Conservation (phyloP, 2,113 vertebrate genomes). For the Microtus pennsylvanicus region DNA sequence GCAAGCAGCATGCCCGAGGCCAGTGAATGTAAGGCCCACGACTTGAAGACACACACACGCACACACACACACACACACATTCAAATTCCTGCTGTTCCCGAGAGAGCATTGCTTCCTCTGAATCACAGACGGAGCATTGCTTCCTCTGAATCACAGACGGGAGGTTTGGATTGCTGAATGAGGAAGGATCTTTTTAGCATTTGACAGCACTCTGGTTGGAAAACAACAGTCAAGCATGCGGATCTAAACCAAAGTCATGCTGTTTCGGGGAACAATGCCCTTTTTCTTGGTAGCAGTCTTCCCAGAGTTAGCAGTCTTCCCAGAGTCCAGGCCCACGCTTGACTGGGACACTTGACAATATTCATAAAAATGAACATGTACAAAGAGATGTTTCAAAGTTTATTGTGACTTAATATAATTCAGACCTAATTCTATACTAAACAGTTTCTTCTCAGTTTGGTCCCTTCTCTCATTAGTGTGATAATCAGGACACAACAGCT, state of each 20-base stretch:
- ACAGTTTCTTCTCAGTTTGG: neutral
- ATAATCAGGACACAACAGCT: neutral
- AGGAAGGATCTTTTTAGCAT: neutral
- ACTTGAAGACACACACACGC: neutral
- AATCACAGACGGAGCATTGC: neutral
- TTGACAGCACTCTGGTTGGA: neutral
- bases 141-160: neutral
- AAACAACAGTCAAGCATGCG: neutral
- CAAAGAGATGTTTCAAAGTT: neutral
- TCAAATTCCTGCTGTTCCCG: neutral
- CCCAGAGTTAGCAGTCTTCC: neutral
- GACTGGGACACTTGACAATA: neutral
- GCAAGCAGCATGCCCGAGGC: neutral
- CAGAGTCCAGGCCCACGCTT: neutral
- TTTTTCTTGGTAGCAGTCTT: neutral
- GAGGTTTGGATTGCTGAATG: neutral
- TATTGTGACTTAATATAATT: neutral
- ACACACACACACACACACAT: neutral
- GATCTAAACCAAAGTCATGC: neutral
- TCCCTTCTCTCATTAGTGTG: neutral
- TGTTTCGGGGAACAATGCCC: neutral
- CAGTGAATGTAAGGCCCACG: neutral
- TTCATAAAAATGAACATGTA: neutral
- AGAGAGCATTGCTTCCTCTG: too few relatives aligned
- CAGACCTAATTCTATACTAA: neutral